Percentiles rank a stretch among this genome's conserved stretches.
Conservation (phyloP, 2,797 vertebrate species). For the Molossus molossus region DNA sequence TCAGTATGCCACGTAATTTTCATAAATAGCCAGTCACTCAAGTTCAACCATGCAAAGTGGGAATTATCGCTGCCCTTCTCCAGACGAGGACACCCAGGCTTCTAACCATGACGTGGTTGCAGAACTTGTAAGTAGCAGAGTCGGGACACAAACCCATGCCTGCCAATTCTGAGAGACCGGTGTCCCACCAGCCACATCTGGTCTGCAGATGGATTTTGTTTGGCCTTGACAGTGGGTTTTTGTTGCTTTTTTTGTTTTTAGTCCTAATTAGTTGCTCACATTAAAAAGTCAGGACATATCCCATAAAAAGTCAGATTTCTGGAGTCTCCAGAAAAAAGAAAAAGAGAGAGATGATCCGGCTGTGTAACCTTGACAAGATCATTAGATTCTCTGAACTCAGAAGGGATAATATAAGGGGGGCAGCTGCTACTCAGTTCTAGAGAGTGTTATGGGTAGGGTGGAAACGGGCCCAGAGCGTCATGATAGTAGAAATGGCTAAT, state of each 20-base stretch:
- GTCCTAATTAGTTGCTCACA: slow-evolving; percentile 62
- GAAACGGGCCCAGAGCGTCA: fast-evolving
- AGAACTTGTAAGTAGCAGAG: neutral
- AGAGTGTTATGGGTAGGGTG: neutral
- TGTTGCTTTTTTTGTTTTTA: neutral
- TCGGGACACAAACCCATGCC: neutral
- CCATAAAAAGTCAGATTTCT: slow-evolving; percentile 61
- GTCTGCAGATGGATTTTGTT: slow-evolving; percentile 52
- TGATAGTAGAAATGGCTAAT: neutral
- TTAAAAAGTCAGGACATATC: slow-evolving; percentile 27
- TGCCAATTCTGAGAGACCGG: neutral
- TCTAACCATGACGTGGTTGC: neutral
- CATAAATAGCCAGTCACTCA: neutral
- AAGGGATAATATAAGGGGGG: neutral
- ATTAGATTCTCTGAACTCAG: slow-evolving; percentile 37
- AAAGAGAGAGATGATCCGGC: neutral
- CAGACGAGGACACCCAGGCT: neutral
- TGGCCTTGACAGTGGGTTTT: neutral
- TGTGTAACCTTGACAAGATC: neutral
- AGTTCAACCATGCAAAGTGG: neutral
- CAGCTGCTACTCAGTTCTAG: neutral
- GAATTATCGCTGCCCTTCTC: neutral
- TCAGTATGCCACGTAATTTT: neutral
- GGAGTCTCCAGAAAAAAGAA: neutral
- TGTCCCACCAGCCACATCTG: slow-evolving; percentile 47